Evolutionary conservation across 2,113 vertebrate genomes (phyloP), one percentile per base, ranked within the genome.

Genomic region (Symphodus melops): DNA sequence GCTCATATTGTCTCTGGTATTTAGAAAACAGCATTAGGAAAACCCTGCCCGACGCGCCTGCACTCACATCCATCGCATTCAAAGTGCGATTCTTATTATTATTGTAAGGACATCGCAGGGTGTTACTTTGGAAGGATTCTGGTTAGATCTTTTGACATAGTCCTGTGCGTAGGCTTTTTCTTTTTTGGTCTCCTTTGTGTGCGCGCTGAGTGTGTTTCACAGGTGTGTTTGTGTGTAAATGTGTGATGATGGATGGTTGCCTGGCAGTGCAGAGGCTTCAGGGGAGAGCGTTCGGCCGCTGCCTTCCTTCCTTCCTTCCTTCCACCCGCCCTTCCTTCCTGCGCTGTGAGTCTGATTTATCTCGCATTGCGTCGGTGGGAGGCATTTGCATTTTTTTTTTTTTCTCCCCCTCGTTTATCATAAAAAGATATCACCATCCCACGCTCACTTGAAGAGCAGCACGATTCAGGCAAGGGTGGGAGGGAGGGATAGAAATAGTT

Each of bases 381-480:
- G 77, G 82, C 92, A 93, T 93, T 93, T 87, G 88, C 91, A 93
- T 93, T 93, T 94, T 88, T 89, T 62, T 89, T 61, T 83, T 86
- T 86, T 73, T 79, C 88, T 88, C 89, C 84, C 82, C 85, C 91
- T 91, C 91, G 67, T 90, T 93, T 92, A 92, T 94, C 91, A 92
- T 92, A 91, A 92, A 91, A 93, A 93, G 90, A 92, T 93, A 91
- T 92, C 88, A 73, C 89, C 90, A 90, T 88, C 92, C 93, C 91
- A 94, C 93, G 91, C 92, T 84, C 87, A 88, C 89, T 90, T 87
- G 76, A 89, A 89, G 91, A 91, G 88, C 86, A 72, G 88, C 87
- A 91, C 89, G 89, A 90, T 90, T 91, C 87, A 88, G 72, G 69
- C 69, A 79, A 88, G 80, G 86, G 78, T 55, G 86, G 71, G 86